Conservation (phyloP, 1,140 invertebrate genomes). For the Euborellia annulipes region DNA sequence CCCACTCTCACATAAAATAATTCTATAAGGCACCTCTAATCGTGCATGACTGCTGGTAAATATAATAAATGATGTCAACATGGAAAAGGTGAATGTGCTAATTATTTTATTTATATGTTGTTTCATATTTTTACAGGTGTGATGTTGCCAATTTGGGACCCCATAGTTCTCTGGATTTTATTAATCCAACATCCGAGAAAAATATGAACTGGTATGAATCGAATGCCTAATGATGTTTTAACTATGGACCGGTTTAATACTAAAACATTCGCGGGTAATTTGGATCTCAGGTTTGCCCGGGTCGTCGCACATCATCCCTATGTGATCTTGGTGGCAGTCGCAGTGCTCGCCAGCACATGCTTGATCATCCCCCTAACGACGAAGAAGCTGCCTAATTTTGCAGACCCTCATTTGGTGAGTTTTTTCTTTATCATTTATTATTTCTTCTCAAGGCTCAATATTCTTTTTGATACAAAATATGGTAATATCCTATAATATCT, state of each 20-base stretch:
- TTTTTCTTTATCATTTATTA: too few relatives aligned
- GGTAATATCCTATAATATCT: too few relatives aligned
- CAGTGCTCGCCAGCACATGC: constrained; percentile 47
- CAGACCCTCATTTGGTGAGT: constrained; percentile 52
- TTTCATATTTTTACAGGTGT: constrained; percentile 10
- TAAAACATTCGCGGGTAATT: background rate
- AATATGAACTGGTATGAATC: constrained; percentile 9
- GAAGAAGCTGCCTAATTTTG: constrained; percentile 55
- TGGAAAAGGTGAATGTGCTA: too few relatives aligned
- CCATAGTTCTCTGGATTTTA: constrained; percentile 9
- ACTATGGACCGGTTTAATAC: too few relatives aligned
- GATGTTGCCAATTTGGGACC: constrained; percentile 9
- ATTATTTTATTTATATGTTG: too few relatives aligned
- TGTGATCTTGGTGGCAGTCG: constrained; percentile 46
- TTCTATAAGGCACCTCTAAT: too few relatives aligned
- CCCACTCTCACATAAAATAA: too few relatives aligned
- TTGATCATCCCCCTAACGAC: constrained; percentile 52
- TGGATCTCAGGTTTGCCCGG: constrained; percentile 32
- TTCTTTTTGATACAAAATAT: too few relatives aligned
- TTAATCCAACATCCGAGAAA: constrained; percentile 8
- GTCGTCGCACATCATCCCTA: constrained; percentile 61
- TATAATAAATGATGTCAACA: too few relatives aligned
- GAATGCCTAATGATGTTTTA: too few relatives aligned
- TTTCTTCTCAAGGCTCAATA: too few relatives aligned
- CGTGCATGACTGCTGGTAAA: too few relatives aligned